Evolutionary conservation across 2,888 invertebrate species (phyloP).

Genomic region (Eueremaeus valkanovi): DNA sequence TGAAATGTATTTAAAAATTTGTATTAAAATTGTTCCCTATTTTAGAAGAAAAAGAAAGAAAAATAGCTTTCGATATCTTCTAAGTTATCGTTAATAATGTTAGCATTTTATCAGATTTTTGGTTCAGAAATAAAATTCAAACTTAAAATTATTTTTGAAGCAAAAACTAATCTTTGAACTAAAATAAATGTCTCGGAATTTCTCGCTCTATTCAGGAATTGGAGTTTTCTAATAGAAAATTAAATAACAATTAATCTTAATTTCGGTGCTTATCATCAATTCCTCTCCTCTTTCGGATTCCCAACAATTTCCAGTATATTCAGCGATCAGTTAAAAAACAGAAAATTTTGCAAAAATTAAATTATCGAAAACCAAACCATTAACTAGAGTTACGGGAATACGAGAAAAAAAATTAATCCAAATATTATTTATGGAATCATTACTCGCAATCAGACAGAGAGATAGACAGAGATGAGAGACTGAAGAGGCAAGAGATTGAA

Average conservation of each 20-base stretch:
- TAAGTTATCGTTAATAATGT: background rate
- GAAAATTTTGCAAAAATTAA: no score
- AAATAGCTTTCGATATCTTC: background rate
- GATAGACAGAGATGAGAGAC: no score
- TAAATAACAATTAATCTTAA: background rate
- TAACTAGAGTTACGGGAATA: no score
- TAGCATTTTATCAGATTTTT: slow-evolving; percentile 4
- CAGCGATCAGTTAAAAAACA: background rate
- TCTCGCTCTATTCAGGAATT: background rate
- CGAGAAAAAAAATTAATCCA: no score
- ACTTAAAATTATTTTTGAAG: background rate
- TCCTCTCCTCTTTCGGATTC: background rate
- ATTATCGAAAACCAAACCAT: no score
- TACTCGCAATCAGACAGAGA: no score
- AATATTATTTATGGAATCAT: no score
- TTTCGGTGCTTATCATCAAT: background rate
- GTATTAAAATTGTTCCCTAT: background rate
- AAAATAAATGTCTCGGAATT: background rate
- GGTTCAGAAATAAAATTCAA: background rate
- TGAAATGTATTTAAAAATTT: background rate
- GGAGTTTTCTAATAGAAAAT: background rate
- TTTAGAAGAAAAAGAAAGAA: background rate
- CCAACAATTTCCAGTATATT: background rate
- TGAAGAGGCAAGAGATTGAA: no score
- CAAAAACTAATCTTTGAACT: background rate